phyloP scores from a whole-genome alignment of 2,113 vertebrate species.

The Chinchilla lanigera region DNA sequence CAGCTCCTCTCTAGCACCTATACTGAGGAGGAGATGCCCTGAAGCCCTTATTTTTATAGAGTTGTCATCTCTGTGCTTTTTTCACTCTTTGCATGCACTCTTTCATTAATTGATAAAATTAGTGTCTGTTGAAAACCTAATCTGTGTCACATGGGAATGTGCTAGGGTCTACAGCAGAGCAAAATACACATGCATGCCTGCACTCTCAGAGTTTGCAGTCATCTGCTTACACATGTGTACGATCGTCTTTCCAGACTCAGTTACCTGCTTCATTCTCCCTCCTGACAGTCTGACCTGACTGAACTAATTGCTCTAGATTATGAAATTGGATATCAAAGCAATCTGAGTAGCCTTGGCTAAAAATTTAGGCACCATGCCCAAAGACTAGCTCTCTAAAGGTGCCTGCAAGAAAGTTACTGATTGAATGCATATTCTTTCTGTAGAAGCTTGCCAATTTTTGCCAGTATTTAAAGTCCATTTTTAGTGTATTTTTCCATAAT shows the following conservation, averaged over 20 bases:
- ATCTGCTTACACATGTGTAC: rapidly evolving
- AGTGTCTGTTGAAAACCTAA: background rate
- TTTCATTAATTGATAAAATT: background rate
- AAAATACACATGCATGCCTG: rapidly evolving
- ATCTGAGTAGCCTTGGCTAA: background rate
- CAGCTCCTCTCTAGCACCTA: background rate
- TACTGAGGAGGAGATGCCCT: background rate
- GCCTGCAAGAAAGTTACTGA: background rate
- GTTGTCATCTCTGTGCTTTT: background rate
- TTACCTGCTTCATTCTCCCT: background rate
- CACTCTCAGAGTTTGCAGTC: rapidly evolving
- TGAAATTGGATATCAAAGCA: background rate
- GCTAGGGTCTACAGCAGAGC: background rate
- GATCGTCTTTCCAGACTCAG: background rate
- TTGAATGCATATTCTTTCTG: background rate
- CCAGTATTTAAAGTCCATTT: background rate
- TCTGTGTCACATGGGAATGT: background rate
- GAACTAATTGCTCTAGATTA: background rate
- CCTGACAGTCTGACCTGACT: rapidly evolving
- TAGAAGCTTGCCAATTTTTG: background rate
- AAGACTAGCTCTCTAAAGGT: slow-evolving; percentile 37
- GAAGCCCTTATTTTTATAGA: background rate
- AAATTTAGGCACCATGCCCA: background rate
- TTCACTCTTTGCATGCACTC: background rate
- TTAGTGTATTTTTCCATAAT: background rate